These are phyloP conservation scores for Lycopodina hypogea DNA, from an alignment of 37 sponge, comb jelly and placozoan species.

Conservation along the genomic window DNA sequence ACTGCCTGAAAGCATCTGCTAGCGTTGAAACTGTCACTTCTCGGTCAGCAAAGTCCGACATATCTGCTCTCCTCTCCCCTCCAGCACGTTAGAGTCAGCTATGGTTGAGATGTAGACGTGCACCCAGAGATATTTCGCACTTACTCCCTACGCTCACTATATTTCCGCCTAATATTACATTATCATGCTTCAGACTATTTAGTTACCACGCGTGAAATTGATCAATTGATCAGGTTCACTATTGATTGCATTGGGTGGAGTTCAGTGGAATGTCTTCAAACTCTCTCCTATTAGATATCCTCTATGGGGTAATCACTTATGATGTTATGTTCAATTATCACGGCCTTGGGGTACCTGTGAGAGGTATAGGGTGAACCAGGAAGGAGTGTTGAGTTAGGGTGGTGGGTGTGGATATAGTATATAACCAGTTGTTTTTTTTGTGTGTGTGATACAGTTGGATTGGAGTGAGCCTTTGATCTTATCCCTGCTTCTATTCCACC, in stretches of 20 bases:
- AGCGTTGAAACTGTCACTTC: constrained; percentile 26
- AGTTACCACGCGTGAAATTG: no score
- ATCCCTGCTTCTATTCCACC: constrained; percentile 36
- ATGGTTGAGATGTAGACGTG: background rate
- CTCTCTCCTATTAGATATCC: background rate
- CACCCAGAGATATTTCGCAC: no score
- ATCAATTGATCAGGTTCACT: background rate
- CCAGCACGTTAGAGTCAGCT: no score
- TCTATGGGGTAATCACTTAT: background rate
- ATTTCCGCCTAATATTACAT: no score
- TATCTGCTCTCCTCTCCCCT: background rate
- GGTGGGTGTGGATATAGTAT: no score
- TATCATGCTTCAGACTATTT: no score
- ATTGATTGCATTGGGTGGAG: background rate
- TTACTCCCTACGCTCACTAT: no score
- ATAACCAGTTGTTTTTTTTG: background rate
- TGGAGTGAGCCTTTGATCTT: constrained; percentile 66
- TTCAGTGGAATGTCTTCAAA: background rate
- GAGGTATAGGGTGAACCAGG: no score
- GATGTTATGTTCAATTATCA: no score
- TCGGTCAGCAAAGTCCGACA: constrained; percentile 35
- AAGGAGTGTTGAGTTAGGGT: no score
- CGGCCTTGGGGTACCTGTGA: no score
- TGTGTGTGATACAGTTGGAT: constrained; percentile 35
- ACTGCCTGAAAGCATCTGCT: constrained; percentile 67